Percentiles rank a stretch among this genome's conserved stretches.
phyloP scores from a whole-genome alignment of 1,140 invertebrate genomes.

The Limonius californicus region DNA sequence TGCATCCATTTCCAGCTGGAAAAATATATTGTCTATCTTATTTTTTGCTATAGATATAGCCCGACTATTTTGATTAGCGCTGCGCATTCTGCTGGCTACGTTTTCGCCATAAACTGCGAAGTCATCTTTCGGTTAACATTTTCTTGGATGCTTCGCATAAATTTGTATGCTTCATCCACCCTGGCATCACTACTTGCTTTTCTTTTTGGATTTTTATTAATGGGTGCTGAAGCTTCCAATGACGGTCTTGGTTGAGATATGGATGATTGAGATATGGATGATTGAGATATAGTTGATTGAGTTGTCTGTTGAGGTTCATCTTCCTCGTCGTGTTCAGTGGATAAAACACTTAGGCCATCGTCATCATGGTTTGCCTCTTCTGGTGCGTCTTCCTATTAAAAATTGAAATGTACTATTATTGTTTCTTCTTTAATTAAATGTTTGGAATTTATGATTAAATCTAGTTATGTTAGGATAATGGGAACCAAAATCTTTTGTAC shows the following conservation, averaged over 20 bases:
- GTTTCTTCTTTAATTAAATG: neutral
- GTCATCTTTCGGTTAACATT: conserved; percentile 16
- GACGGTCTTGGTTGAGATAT: too few relatives aligned
- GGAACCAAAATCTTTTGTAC: neutral
- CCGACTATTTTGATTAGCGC: conserved; percentile 14
- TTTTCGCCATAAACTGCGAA: conserved; percentile 19
- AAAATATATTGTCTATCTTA: conserved; percentile 4
- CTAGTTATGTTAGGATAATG: neutral
- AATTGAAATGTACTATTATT: conserved; percentile 11
- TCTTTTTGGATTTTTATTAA: conserved; percentile 15
- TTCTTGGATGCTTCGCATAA: conserved; percentile 19
- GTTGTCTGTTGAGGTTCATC: conserved; percentile 16
- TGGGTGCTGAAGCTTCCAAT: conserved; percentile 17
- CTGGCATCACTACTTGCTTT: conserved; percentile 5
- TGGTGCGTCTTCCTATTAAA: conserved; percentile 3
- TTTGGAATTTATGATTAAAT: neutral
- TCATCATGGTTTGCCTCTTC: conserved; percentile 17
- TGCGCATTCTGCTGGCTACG: conserved; percentile 14
- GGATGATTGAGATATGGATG: conserved; percentile 15
- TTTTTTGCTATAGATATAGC: conserved; percentile 19
- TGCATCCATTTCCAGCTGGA: neutral
- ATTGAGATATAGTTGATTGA: conserved; percentile 12
- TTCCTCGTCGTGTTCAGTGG: neutral
- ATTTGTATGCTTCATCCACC: conserved; percentile 17
- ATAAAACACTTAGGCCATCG: conserved; percentile 1